Conservation (phyloP, 2,888 invertebrate species). For the Escarpia spicata region DNA sequence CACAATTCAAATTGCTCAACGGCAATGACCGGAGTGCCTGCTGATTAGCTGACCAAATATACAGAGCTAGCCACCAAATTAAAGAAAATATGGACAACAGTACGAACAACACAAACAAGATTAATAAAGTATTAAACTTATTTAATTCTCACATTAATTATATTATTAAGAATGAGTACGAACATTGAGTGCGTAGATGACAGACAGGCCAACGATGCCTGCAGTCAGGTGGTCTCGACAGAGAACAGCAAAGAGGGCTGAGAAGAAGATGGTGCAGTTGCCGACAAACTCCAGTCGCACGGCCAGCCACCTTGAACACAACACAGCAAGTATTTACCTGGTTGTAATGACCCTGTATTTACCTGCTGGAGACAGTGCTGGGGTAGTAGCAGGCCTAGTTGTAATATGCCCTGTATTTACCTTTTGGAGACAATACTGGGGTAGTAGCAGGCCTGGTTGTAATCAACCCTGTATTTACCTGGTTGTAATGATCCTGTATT, state of each 20-base stretch:
- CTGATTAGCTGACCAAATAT: too few species aligned
- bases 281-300: constrained; percentile 95
- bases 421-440: too few species aligned
- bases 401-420: not conserved
- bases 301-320: constrained; percentile 84
- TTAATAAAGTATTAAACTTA: too few species aligned
- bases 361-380: not conserved
- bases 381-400: not conserved
- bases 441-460: too few species aligned
- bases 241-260: constrained; percentile 91
- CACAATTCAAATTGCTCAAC: too few species aligned
- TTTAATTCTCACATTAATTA: too few species aligned
- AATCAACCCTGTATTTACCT: not conserved
- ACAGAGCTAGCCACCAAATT: too few species aligned
- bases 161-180: constrained; percentile 38
- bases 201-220: constrained; percentile 72
- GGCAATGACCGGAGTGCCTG: too few species aligned
- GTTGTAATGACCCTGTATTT: not conserved
- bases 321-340: not conserved
- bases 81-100: too few species aligned
- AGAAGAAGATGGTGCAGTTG: constrained; percentile 92
- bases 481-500: not conserved
- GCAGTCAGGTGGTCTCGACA: constrained; percentile 72
- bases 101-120: too few species aligned
- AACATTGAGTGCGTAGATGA: constrained; percentile 69